phyloP scores from a whole-genome alignment of 2,888 invertebrate genomes.

The Lasioglossum leucozonium region DNA sequence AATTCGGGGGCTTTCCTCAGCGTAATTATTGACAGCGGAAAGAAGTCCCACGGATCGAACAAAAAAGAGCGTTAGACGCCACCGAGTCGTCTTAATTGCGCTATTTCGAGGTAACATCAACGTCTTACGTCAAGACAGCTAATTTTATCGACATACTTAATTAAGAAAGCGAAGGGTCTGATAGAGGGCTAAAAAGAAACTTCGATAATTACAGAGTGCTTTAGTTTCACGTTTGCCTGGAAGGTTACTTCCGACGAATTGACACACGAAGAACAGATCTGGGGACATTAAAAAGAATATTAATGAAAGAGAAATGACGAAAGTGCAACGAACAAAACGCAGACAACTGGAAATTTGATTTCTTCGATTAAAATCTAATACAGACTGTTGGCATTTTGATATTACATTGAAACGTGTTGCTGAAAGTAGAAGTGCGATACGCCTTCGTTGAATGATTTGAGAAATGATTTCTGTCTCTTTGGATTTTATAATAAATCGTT shows the following conservation, averaged over 20 bases:
- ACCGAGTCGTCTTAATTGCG: constrained; percentile 41
- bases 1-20: constrained; percentile 30
- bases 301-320: neutral
- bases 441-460: neutral
- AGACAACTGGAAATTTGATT: neutral
- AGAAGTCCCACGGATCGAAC: constrained; percentile 21
- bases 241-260: constrained; percentile 27
- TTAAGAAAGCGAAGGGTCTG: constrained; percentile 38
- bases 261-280: constrained; percentile 32
- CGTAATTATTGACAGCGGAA: constrained; percentile 56
- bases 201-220: constrained; percentile 51
- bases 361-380: no score
- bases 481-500: neutral
- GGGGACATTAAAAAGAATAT: constrained; percentile 13
- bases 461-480: neutral
- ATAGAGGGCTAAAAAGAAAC: constrained; percentile 49
- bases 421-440: neutral
- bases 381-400: neutral
- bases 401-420: neutral
- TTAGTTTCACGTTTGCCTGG: constrained; percentile 23
- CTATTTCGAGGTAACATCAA: constrained; percentile 53
- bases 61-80: constrained; percentile 15
- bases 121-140: constrained; percentile 46
- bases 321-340: neutral
- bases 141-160: constrained; percentile 59